Evolutionary conservation across 2,113 vertebrate species (phyloP).

Genomic region (Galeopterus variegatus): DNA sequence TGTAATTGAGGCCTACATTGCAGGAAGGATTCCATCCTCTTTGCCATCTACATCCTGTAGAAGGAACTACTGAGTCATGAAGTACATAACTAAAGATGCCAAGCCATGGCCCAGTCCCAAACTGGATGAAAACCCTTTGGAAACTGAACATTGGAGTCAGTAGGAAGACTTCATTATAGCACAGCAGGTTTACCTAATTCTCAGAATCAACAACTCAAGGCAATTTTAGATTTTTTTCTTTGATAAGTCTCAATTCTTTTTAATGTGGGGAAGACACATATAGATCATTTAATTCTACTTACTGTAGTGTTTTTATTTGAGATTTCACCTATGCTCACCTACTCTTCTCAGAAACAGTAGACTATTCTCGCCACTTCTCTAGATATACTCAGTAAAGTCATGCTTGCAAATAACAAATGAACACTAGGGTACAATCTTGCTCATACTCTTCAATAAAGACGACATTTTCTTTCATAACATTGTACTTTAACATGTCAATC

Average conservation of each 20-base stretch:
- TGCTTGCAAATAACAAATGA: neutral
- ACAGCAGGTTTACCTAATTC: neutral
- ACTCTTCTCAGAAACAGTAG: neutral
- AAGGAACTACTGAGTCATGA: neutral
- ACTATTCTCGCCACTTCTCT: neutral
- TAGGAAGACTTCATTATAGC: neutral
- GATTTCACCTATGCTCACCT: neutral
- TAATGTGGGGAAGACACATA: neutral
- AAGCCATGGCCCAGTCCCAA: neutral
- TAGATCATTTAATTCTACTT: slow-evolving; percentile 16
- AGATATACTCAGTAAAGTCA: neutral
- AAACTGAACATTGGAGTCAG: neutral
- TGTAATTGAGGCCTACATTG: neutral
- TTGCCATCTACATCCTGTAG: neutral
- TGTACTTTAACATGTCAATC: slow-evolving; percentile 13
- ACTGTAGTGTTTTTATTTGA: neutral
- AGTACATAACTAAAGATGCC: neutral
- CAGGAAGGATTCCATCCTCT: neutral
- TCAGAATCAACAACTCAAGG: slow-evolving; percentile 52
- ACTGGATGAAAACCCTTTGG: neutral
- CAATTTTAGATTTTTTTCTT: slow-evolving; percentile 24
- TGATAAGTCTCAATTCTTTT: slow-evolving; percentile 23
- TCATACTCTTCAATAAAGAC: neutral
- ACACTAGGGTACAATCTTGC: neutral
- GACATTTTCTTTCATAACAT: slow-evolving; percentile 48